These are phyloP conservation scores for Peromyscus polionotus DNA, from an alignment of 2,113 vertebrate genomes.

Conservation along the genomic window DNA sequence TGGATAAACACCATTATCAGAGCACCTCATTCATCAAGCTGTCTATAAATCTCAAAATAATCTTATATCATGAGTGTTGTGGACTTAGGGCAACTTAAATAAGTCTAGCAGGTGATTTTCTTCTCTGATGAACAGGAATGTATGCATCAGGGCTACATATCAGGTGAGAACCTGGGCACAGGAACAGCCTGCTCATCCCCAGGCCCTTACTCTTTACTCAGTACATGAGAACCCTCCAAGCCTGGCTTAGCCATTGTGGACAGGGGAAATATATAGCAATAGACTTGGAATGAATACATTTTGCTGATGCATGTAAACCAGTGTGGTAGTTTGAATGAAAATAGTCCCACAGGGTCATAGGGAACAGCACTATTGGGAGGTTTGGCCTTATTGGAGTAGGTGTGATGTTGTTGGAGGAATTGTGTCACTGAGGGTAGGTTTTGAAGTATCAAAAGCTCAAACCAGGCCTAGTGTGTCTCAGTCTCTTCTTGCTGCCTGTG, in stretches of 20 bases:
- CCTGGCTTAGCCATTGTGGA: not conserved
- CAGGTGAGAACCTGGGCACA: rapidly evolving
- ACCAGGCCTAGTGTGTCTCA: no score
- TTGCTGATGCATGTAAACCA: rapidly evolving
- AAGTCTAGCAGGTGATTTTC: not conserved
- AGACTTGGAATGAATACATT: rapidly evolving
- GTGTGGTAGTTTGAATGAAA: no score
- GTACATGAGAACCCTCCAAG: no score
- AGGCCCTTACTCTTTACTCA: not conserved
- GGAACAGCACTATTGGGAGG: no score
- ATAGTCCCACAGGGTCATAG: no score
- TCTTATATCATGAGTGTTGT: not conserved
- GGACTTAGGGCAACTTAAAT: not conserved
- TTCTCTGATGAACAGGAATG: rapidly evolving
- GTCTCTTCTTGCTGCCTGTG: no score
- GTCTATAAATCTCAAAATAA: not conserved
- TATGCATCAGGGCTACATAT: rapidly evolving
- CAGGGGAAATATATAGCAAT: rapidly evolving
- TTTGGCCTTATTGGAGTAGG: no score
- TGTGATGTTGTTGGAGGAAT: no score
- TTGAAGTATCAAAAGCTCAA: no score
- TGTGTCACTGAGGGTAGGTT: no score
- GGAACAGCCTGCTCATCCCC: no score
- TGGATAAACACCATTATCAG: no score
- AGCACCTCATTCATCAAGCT: not conserved